Evolutionary conservation across 2,113 vertebrate species (phyloP).

Genomic region (Cygnus atratus): DNA sequence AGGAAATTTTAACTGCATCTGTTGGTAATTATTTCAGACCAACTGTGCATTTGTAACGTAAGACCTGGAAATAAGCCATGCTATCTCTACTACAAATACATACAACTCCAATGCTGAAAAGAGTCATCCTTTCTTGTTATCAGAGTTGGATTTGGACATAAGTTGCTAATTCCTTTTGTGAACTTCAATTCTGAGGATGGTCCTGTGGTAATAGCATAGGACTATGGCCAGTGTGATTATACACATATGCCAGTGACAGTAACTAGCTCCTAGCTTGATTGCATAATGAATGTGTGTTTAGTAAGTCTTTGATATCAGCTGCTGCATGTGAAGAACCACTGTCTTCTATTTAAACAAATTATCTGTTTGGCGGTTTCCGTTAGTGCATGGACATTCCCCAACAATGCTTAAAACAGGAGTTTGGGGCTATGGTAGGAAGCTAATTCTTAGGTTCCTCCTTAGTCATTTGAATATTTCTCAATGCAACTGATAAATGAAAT

Average conservation of each 20-base stretch:
- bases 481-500: background rate
- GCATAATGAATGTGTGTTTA: background rate
- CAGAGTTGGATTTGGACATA: background rate
- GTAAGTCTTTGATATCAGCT: constrained; percentile 11
- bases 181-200: background rate
- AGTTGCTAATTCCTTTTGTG: background rate
- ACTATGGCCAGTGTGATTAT: background rate
- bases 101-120: background rate
- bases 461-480: background rate
- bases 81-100: background rate
- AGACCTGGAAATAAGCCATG: background rate
- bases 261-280: background rate
- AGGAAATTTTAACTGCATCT: background rate
- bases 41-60: background rate
- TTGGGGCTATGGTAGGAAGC: background rate
- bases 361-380: constrained; percentile 7
- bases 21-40: background rate
- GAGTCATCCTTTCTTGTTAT: background rate
- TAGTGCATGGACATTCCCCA: background rate
- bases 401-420: background rate
- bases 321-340: constrained; percentile 12
- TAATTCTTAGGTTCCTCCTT: background rate
- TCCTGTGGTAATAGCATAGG: background rate
- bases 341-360: constrained; percentile 34
- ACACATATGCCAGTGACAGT: background rate